A percentile compares a stretch with the other conserved stretches of the same genome.
phyloP scores from a whole-genome alignment of 2,888 invertebrate genomes.

The Diloba caeruleocephala region DNA sequence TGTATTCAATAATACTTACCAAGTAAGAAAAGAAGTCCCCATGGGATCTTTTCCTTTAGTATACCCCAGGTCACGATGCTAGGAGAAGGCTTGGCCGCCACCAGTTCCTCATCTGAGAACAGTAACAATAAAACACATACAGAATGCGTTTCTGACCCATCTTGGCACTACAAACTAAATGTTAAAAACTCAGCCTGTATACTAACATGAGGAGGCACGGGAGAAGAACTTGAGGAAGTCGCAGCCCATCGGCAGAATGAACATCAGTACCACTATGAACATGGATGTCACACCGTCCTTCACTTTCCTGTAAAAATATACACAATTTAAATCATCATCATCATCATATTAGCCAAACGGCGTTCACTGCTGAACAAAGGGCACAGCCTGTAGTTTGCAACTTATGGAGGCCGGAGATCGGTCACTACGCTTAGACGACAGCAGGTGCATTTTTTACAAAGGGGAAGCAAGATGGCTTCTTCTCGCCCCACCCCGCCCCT shows the following conservation, averaged over 20 bases:
- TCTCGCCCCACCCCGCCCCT: too few relatives aligned
- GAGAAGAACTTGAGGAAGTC: slow-evolving; percentile 92
- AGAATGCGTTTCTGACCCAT: not conserved
- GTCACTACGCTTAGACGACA: too few relatives aligned
- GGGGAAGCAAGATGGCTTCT: too few relatives aligned
- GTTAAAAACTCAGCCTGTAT: too few relatives aligned
- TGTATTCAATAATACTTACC: slow-evolving; percentile 88
- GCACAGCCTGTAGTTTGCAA: too few relatives aligned
- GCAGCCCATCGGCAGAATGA: slow-evolving; percentile 94
- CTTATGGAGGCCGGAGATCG: too few relatives aligned
- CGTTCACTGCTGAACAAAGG: too few relatives aligned
- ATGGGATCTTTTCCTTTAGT: slow-evolving; percentile 95
- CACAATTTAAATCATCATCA: too few relatives aligned
- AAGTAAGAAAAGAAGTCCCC: slow-evolving; percentile 96
- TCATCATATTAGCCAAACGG: too few relatives aligned
- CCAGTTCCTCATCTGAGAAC: slow-evolving; percentile 84
- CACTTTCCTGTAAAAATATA: slow-evolving; percentile 87
- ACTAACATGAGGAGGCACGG: slow-evolving; percentile 78
- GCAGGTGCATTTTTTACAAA: too few relatives aligned
- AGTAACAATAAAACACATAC: slow-evolving; percentile 1
- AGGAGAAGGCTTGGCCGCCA: slow-evolving; percentile 90
- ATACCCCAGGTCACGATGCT: slow-evolving; percentile 95
- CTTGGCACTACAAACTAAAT: not conserved
- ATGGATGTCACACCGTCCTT: slow-evolving; percentile 95
- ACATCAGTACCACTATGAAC: slow-evolving; percentile 94